These are phyloP conservation scores for Suillia variegata DNA, from an alignment of 2,888 invertebrate species.

Conservation along the genomic window DNA sequence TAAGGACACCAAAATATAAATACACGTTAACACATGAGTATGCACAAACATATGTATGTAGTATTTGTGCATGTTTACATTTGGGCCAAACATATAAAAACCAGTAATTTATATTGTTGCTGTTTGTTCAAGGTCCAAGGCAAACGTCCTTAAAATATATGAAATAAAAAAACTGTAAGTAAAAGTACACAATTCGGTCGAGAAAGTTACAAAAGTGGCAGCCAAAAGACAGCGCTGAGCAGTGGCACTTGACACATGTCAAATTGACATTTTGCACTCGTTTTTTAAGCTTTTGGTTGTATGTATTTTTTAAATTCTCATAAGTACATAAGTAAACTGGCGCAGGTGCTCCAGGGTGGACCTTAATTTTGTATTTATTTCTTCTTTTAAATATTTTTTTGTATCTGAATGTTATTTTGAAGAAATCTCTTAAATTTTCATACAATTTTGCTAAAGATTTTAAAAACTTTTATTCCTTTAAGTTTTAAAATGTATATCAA, in stretches of 20 bases:
- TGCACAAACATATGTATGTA: too few species aligned
- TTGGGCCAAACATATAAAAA: too few species aligned
- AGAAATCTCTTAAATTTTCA: not conserved
- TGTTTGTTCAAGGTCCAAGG: too few species aligned
- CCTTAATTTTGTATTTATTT: not conserved
- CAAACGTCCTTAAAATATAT: too few species aligned
- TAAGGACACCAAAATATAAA: too few species aligned
- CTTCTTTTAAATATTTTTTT: not conserved
- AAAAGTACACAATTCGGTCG: not conserved
- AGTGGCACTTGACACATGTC: not conserved
- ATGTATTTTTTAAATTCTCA: not conserved
- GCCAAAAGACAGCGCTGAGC: constrained; percentile 3
- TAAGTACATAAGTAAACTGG: not conserved
- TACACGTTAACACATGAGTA: too few species aligned
- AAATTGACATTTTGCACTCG: constrained; percentile 20
- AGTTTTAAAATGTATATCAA: too few species aligned
- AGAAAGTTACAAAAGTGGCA: not conserved
- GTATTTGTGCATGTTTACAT: too few species aligned
- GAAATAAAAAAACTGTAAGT: not conserved
- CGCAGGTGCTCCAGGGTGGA: not conserved
- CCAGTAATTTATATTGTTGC: too few species aligned
- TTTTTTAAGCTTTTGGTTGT: constrained; percentile 8
- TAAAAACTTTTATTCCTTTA: too few species aligned
- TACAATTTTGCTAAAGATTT: not conserved
- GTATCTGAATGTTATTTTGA: not conserved